phyloP scores from a whole-genome alignment of 1,140 invertebrate species.

The Chrysoperla carnea region DNA sequence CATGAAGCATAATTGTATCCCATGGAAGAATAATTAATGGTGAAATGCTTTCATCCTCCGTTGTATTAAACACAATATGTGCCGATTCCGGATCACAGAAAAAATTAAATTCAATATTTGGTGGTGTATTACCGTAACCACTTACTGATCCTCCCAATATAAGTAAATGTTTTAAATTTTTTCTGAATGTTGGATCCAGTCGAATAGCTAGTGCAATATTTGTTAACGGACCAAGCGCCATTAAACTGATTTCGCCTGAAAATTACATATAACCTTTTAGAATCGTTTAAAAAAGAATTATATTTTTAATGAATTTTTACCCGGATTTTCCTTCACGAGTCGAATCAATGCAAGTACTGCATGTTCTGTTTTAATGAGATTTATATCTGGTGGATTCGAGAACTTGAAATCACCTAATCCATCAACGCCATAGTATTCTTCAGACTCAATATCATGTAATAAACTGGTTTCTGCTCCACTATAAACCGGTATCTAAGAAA shows the following conservation, averaged over 20 bases:
- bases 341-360: constrained; percentile 23
- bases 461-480: constrained; percentile 21
- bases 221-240: constrained; percentile 39
- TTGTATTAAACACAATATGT: constrained; percentile 29
- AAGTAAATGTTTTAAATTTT: constrained; percentile 28
- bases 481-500: constrained; percentile 28
- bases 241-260: constrained; percentile 26
- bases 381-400: constrained; percentile 14
- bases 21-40: constrained; percentile 23
- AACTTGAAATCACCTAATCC: constrained; percentile 31
- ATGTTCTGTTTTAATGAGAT: constrained; percentile 21
- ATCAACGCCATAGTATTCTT: constrained; percentile 25
- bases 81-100: constrained; percentile 41
- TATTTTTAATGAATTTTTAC: constrained; percentile 9
- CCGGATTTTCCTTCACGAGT: constrained; percentile 23
- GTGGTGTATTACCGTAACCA: constrained; percentile 27
- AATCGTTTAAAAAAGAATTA: background rate
- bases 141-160: constrained; percentile 39
- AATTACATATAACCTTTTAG: constrained; percentile 2
- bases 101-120: constrained; percentile 49
- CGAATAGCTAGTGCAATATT: constrained; percentile 38
- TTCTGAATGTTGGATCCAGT: constrained; percentile 30
- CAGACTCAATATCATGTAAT: constrained; percentile 11
- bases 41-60: constrained; percentile 6
- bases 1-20: constrained; percentile 20